Evolutionary conservation across 1,140 invertebrate species (phyloP).

Genomic region (Pseudachorutes palmiensis): DNA sequence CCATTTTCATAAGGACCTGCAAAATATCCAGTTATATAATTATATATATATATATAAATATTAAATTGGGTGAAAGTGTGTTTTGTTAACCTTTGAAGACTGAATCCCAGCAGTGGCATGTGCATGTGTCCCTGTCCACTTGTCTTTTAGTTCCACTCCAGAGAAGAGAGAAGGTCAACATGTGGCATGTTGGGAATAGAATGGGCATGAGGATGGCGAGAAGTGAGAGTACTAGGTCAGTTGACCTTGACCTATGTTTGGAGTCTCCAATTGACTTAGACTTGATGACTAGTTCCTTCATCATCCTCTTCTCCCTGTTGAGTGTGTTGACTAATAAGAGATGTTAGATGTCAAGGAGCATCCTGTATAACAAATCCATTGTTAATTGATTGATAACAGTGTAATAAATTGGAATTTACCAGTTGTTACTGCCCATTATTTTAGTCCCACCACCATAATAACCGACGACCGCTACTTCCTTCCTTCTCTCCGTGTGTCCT

Average conservation of each 20-base stretch:
- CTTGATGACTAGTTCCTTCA: too few species aligned
- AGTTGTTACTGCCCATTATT: neutral
- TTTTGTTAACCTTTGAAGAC: constrained; percentile 59
- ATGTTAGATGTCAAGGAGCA: neutral
- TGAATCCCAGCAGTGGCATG: constrained; percentile 72
- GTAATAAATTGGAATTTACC: too few species aligned
- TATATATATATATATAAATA: neutral
- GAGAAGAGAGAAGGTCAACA: constrained; percentile 56
- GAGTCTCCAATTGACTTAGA: too few species aligned
- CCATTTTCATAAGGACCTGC: constrained; percentile 33
- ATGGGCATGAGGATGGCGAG: constrained; percentile 44
- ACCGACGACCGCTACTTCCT: too few species aligned
- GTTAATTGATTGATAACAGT: too few species aligned
- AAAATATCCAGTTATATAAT: neutral
- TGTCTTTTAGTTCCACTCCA: constrained; percentile 54
- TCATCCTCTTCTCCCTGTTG: neutral
- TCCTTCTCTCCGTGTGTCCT: too few species aligned
- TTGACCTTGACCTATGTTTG: neutral
- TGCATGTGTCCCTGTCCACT: constrained; percentile 59
- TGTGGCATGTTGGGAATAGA: constrained; percentile 53
- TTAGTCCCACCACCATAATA: too few species aligned
- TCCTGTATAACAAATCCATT: too few species aligned
- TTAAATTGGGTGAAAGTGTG: neutral
- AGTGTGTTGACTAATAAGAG: neutral
- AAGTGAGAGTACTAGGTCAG: too few species aligned